Percentiles rank a stretch among this genome's conserved stretches.
These are phyloP conservation scores for Globicephala melas DNA, from an alignment of 2,113 vertebrate genomes.

Conservation along the genomic window DNA sequence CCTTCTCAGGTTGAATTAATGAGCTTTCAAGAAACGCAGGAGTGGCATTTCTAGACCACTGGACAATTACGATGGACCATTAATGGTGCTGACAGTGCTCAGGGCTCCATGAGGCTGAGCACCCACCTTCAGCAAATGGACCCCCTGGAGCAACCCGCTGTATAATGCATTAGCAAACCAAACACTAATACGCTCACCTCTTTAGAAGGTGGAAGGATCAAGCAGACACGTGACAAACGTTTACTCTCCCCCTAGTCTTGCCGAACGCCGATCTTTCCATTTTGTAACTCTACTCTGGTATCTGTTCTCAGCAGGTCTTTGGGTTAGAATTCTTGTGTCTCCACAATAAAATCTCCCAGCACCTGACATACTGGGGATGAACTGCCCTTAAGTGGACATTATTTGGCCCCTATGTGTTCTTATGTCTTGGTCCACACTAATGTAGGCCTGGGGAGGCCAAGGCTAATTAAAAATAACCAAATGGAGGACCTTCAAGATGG, in stretches of 20 bases:
- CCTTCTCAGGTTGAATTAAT: background rate
- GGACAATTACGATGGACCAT: background rate
- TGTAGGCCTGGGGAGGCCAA: background rate
- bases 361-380: background rate
- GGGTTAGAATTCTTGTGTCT: background rate
- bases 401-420: background rate
- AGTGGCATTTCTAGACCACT: constrained; percentile 3
- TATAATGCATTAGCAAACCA: constrained; percentile 48
- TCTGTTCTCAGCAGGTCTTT: background rate
- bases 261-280: background rate
- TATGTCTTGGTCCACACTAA: background rate
- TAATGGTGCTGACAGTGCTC: background rate
- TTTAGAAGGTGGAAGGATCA: background rate
- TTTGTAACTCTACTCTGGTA: background rate
- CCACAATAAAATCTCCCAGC: background rate
- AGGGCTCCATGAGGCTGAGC: background rate
- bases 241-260: background rate
- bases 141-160: background rate
- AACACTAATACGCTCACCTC: background rate
- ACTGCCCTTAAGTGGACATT: background rate
- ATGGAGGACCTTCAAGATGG: no score
- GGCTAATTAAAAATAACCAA: background rate
- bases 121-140: constrained; percentile 1
- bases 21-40: background rate
- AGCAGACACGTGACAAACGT: background rate